Percentiles rank a stretch among this genome's conserved stretches.
Evolutionary conservation across 2,888 invertebrate species (phyloP).

Genomic region (Eubasilissa splendida): DNA sequence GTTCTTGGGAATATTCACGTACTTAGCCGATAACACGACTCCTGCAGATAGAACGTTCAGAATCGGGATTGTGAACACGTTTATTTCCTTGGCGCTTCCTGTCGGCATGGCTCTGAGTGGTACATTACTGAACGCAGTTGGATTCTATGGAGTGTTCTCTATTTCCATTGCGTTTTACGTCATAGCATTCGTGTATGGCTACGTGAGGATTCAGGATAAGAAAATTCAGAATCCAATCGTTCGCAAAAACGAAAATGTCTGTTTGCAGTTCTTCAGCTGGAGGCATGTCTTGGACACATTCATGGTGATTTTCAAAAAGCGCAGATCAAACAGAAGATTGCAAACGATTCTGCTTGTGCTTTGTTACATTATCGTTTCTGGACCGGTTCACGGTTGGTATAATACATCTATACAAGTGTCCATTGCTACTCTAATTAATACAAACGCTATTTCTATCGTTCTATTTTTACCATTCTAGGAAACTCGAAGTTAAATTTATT

Average conservation of each 20-base stretch:
- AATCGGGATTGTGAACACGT: conserved; percentile 74
- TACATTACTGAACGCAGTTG: conserved; percentile 67
- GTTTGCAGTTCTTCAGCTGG: conserved; percentile 49
- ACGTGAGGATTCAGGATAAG: conserved; percentile 60
- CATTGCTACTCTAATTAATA: not conserved
- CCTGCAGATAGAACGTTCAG: conserved; percentile 75
- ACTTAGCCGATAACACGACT: conserved; percentile 75
- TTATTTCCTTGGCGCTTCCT: conserved; percentile 70
- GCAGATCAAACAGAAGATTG: conserved; percentile 64
- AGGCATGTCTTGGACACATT: conserved; percentile 63
- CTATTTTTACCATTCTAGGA: too few relatives aligned
- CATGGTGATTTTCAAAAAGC: conserved; percentile 65
- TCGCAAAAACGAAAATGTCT: conserved; percentile 9
- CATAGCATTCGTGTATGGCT: conserved; percentile 66
- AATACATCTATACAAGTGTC: not conserved
- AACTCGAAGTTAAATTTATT: too few relatives aligned
- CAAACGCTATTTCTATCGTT: too few relatives aligned
- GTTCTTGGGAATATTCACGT: conserved; percentile 75
- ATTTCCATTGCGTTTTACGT: conserved; percentile 64
- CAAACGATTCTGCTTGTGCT: conserved; percentile 66
- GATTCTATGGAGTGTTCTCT: conserved; percentile 68
- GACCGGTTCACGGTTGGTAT: conserved; percentile 70
- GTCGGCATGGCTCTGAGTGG: conserved; percentile 72
- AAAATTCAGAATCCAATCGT: conserved; percentile 38
- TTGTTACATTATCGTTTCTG: conserved; percentile 69